Base-by-base conservation (phyloP, 2,797 vertebrate genomes). In the Craterocephalus amniculus region DNA sequence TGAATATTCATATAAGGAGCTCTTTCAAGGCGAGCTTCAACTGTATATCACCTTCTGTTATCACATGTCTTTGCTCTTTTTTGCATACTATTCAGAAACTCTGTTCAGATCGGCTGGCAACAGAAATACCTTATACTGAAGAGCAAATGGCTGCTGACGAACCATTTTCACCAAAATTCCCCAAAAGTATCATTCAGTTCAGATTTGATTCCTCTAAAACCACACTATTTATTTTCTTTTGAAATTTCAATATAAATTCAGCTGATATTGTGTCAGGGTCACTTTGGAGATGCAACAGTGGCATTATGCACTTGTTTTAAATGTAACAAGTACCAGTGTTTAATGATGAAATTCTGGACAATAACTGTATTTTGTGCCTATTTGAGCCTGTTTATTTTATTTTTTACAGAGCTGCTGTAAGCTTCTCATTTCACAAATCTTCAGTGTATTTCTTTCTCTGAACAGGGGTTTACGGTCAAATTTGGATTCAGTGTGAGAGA, bases 341-440 rank as follows among this genome's bases (percentile, higher is more conserved):
- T 2, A 13, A 16, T 40, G 24, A 38, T 38, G 24, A 18, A 18
- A 16, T 9, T 26, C 7, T 18, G n/a, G 18, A 48, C 18, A 9
- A 48, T 20, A 40, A 18, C n/a, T n/a, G 8, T 9, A 48, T 7
- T 9, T 12, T 12, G 7, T 24, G 48, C 18, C 4, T 20, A 45
- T 18, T 18, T 49, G 22, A n/a, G n/a, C 9, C 20, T 45, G 18
- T 45, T 20, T 45, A 8, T 3, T 45, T 45, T 32, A 3, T 11
- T 12, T 49, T 24, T 24, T 10, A 48, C 1, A 48, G 43, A n/a
- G 43, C 43, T n/a, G 43, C 43, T 7, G 8, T 20, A 45, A 6
- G 38, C 35, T 56, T n/a, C 61, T 71, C 59, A 58, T 60, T 66
- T 67, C 43, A 61, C n/a, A 14, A 67, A 67, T 72, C 56, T 59